A percentile compares a stretch with the other conserved stretches of the same genome.
phyloP scores from a whole-genome alignment of 2,797 vertebrate species.

The Sebastiscus albofasciatus region DNA sequence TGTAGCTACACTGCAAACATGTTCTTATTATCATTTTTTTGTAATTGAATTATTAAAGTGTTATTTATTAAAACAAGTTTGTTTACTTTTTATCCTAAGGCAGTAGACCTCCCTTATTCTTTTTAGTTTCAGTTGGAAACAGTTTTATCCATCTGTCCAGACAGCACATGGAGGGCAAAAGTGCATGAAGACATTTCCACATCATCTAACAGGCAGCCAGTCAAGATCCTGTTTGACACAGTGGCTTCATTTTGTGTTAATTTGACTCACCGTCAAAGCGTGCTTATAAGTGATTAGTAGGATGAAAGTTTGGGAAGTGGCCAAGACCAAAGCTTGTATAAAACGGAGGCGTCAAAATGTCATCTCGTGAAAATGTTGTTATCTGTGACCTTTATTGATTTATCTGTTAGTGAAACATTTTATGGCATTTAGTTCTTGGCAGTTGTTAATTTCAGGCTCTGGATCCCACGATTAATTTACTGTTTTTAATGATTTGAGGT shows the following conservation, averaged over 20 bases:
- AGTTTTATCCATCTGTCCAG: neutral
- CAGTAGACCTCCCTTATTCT: neutral
- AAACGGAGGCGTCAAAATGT: constrained; percentile 27
- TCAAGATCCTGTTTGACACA: constrained; percentile 44
- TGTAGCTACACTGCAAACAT: neutral
- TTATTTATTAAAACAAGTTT: neutral
- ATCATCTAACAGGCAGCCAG: constrained; percentile 5
- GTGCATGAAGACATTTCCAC: constrained; percentile 16
- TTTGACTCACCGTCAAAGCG: constrained; percentile 20
- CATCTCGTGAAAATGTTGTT: constrained; percentile 13
- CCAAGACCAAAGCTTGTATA: constrained; percentile 21
- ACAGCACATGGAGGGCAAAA: neutral
- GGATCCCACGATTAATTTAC: constrained; percentile 20
- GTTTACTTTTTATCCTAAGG: neutral
- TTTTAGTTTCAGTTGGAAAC: neutral
- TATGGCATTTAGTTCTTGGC: constrained; percentile 33
- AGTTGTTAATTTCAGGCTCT: constrained; percentile 35
- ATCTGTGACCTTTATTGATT: constrained; percentile 33
- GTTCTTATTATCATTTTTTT: neutral
- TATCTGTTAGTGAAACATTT: constrained; percentile 14
- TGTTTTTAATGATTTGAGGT: constrained; percentile 5
- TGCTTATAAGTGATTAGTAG: constrained; percentile 8
- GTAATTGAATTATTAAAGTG: neutral
- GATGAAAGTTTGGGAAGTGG: constrained; percentile 34
- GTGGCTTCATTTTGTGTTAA: constrained; percentile 16